A percentile compares a stretch with the other conserved stretches of the same genome.
Conservation (phyloP, 1,140 invertebrate genomes). For the Meloidogyne exigua region DNA sequence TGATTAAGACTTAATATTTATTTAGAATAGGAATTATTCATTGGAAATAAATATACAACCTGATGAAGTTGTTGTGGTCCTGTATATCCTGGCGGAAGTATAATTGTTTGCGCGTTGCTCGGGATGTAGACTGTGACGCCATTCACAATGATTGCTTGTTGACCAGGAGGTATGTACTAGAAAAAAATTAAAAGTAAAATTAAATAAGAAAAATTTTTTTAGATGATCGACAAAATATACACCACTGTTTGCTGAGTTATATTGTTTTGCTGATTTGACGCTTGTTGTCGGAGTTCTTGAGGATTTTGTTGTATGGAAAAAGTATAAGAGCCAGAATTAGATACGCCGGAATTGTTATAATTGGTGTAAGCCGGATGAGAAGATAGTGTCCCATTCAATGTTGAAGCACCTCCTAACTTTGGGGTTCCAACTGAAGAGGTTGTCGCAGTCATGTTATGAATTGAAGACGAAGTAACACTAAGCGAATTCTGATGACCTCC, state of each 20-base stretch:
- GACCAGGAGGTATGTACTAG: not conserved
- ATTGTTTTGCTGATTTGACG: not conserved
- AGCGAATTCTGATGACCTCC: not conserved
- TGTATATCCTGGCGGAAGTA: conserved; percentile 19
- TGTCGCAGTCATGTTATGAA: not conserved
- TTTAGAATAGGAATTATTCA: too few species aligned
- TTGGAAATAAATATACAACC: not conserved
- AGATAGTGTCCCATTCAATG: not conserved
- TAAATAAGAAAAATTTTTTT: not conserved
- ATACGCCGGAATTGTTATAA: not conserved
- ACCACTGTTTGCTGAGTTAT: not conserved
- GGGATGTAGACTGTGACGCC: conserved; percentile 25
- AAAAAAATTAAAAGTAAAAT: not conserved
- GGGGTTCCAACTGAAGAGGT: not conserved
- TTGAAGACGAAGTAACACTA: not conserved
- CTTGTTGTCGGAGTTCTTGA: not conserved
- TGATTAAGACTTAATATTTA: too few species aligned
- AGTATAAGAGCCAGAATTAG: not conserved
- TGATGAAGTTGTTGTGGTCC: conserved; percentile 26
- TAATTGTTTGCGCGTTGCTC: conserved; percentile 25
- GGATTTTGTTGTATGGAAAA: not conserved
- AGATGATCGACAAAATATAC: not conserved
- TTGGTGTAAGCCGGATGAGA: not conserved
- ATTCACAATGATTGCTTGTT: conserved; percentile 24
- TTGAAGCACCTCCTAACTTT: not conserved